Evolutionary conservation across 2,888 invertebrate species (phyloP).

Genomic region (Troilus luridus): DNA sequence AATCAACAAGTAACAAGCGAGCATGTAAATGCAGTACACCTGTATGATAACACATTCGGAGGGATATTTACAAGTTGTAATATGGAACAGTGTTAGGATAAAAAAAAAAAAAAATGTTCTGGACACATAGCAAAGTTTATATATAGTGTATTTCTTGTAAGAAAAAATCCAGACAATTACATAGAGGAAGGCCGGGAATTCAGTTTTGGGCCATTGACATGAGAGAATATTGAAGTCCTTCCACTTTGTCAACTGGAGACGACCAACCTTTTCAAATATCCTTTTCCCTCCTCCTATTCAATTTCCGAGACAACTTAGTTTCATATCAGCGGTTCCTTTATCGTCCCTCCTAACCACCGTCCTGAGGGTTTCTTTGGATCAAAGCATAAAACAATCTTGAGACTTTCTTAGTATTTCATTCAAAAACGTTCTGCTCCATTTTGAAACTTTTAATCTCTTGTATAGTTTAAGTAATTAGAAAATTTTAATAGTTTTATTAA

Average conservation of each 20-base stretch:
- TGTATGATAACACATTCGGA: too few species aligned
- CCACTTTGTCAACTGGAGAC: slow-evolving; percentile 26
- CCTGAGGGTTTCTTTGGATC: neutral
- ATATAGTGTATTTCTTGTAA: neutral
- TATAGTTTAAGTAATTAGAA: too few species aligned
- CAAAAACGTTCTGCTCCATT: neutral
- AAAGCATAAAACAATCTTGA: neutral
- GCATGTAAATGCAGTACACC: too few species aligned
- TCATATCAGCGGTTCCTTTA: slow-evolving; percentile 29
- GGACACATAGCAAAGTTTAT: neutral
- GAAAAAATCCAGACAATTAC: neutral
- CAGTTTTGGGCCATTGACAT: neutral
- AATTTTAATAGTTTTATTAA: too few species aligned
- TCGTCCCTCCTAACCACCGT: neutral
- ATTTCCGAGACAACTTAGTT: slow-evolving; percentile 40
- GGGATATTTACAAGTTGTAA: too few species aligned
- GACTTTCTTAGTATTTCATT: neutral
- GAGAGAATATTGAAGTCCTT: slow-evolving; percentile 33
- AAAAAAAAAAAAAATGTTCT: neutral
- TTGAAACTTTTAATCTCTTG: too few species aligned
- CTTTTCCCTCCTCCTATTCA: slow-evolving; percentile 31
- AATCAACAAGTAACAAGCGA: too few species aligned
- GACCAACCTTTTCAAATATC: slow-evolving; percentile 33
- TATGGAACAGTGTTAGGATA: too few species aligned
- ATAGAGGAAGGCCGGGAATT: neutral